Conservation (phyloP, 2,888 invertebrate species). For the Erebia aethiops region DNA sequence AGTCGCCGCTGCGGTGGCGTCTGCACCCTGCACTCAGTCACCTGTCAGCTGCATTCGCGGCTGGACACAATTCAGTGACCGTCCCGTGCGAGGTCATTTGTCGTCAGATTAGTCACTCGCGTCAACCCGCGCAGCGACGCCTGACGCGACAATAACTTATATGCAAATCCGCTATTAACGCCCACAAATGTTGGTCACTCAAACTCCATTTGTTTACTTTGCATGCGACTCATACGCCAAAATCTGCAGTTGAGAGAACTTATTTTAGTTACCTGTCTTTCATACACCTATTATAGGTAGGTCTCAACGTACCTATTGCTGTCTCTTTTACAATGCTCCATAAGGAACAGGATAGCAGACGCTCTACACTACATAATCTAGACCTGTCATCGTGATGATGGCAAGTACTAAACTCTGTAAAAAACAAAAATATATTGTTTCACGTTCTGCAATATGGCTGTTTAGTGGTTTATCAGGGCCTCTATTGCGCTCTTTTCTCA, state of each 20-base stretch:
- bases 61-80: slow-evolving; percentile 60
- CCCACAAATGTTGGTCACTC: not conserved
- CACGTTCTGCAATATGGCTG: slow-evolving; percentile 71
- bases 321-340: no score
- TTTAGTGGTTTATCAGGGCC: slow-evolving; percentile 82
- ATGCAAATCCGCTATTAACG: slow-evolving; percentile 27
- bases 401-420: not conserved
- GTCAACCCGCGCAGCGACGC: slow-evolving; percentile 38
- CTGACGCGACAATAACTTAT: slow-evolving; percentile 33
- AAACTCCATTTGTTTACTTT: not conserved
- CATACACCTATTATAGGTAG: no score
- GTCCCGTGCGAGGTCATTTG: slow-evolving; percentile 55
- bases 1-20: slow-evolving; percentile 56
- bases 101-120: slow-evolving; percentile 59
- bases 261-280: no score
- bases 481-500: slow-evolving; percentile 82
- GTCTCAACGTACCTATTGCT: no score
- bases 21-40: slow-evolving; percentile 71
- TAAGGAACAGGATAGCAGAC: no score
- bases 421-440: slow-evolving; percentile 41
- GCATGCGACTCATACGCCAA: no score
- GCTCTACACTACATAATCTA: no score
- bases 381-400: no score
- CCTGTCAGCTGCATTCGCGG: slow-evolving; percentile 63
- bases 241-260: no score